Evolutionary conservation across 2,888 invertebrate genomes (phyloP).

Genomic region (Caenorhabditis wallacei): DNA sequence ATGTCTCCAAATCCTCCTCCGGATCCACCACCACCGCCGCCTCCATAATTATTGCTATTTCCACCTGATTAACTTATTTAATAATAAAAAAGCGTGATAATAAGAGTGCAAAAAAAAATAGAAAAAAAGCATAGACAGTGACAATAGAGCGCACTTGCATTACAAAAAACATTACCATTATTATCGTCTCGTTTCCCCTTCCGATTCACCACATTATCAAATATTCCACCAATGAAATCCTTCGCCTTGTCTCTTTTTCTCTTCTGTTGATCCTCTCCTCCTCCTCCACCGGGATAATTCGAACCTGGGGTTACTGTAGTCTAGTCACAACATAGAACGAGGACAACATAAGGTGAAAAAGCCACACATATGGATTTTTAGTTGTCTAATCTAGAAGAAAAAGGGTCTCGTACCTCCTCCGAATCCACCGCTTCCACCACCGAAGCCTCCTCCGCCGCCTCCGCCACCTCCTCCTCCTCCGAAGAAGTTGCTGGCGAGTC

Average conservation of each 20-base stretch:
- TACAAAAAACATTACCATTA: constrained; percentile 41
- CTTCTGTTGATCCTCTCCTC: constrained; percentile 40
- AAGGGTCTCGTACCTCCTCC: constrained; percentile 46
- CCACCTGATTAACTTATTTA: constrained; percentile 26
- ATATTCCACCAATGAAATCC: constrained; percentile 71
- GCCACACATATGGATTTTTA: constrained; percentile 11
- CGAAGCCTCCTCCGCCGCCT: constrained; percentile 66
- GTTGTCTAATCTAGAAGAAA: neutral
- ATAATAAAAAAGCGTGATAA: constrained; percentile 2
- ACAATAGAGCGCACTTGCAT: too few relatives aligned
- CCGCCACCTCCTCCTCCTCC: constrained; percentile 75
- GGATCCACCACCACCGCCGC: constrained; percentile 16
- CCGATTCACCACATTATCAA: constrained; percentile 61
- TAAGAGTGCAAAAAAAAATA: neutral
- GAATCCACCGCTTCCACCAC: constrained; percentile 68
- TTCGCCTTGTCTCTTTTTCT: constrained; percentile 72
- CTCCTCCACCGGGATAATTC: constrained; percentile 9
- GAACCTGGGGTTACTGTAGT: constrained; percentile 43
- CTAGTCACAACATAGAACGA: constrained; percentile 3
- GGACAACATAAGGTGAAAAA: constrained; percentile 29
- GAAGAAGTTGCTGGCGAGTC: constrained; percentile 78
- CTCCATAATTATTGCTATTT: constrained; percentile 7
- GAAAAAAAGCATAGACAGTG: constrained; percentile 8
- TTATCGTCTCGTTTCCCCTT: constrained; percentile 45
- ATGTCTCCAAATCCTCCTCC: constrained; percentile 48